Evolutionary conservation across 2,797 vertebrate genomes (phyloP), one percentile per base, ranked within the genome.

Genomic region (Gallinago nigripennis): DNA sequence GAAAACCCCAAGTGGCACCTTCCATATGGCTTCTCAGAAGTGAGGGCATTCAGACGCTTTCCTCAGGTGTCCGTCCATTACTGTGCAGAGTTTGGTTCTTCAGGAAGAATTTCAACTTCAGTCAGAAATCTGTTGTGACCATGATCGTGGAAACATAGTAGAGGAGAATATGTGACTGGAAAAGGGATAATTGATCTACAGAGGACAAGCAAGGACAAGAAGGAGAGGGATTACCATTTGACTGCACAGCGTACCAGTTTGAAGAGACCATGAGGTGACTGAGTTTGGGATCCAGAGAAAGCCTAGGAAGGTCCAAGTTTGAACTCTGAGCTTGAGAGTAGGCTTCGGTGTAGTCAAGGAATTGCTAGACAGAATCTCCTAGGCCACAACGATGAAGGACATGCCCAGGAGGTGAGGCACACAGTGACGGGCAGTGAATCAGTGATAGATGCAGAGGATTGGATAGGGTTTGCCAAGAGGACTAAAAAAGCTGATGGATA

Each of bases 81-180:
- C 25, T 25, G 20, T 4, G 24, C 33, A 77, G 12, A 41, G 27
- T 33, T 3, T 39, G 43, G 51, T 39, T 39, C 39, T 39, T 4
- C n/a, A 63, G 56, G 27, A 71, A n/a, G 17, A 76, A 79, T 23
- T 25, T 35, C 20, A 39, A 60, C 27, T 60, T 68, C 18, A 51
- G 27, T n/a, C 58, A 50, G 41, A 58, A 41, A 70, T 8, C 28
- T 60, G 33, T 37, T 2, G 2, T 2, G 11, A 35, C 12, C 46
- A 45, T 2, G 11, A 43, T 14, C 46, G 37, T 5, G 21, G 41
- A 39, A 35, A 50, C 1, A 35, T 0, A 48, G 43, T 3, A 45
- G 48, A 82, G 82, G 12, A 83, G 24, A 24, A 6, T 2, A 3
- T 0, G 3, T 27, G 57, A 19, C 5, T 19, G 61, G 28, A 16